A percentile compares a stretch with the other conserved stretches of the same genome.
Conservation (phyloP, 35 echinoderm and acorn worm species). For the Chiridota heheva region DNA sequence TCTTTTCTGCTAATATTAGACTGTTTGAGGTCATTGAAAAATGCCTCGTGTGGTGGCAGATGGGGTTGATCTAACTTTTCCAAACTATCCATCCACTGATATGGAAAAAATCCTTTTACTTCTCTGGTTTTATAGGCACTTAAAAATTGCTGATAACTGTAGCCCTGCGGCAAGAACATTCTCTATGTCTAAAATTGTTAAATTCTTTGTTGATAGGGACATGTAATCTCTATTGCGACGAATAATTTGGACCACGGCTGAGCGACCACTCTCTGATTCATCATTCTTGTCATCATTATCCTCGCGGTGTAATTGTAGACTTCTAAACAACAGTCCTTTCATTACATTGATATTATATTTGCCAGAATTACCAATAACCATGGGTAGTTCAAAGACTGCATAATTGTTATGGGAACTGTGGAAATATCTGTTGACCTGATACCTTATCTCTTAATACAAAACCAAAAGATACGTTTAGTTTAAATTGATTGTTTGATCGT, state of each 20-base stretch:
- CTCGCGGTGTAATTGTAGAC: too few relatives aligned
- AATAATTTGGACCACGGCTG: slow-evolving; percentile 15
- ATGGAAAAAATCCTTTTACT: slow-evolving; percentile 38
- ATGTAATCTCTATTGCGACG: slow-evolving; percentile 18
- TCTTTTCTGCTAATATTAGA: slow-evolving; percentile 22
- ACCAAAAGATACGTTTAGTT: too few relatives aligned
- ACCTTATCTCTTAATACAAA: too few relatives aligned
- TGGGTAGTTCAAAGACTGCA: too few relatives aligned
- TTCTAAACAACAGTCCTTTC: slow-evolving; percentile 4
- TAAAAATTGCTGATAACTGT: slow-evolving; percentile 27
- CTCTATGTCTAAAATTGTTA: slow-evolving; percentile 40
- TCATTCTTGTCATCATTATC: not conserved
- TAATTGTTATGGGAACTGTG: too few relatives aligned
- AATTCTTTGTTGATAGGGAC: slow-evolving; percentile 21
- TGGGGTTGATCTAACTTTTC: slow-evolving; percentile 23
- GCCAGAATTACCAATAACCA: too few relatives aligned
- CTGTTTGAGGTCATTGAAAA: slow-evolving; percentile 16
- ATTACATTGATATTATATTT: slow-evolving; percentile 58
- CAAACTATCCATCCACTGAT: slow-evolving; percentile 1
- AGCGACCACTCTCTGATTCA: not conserved
- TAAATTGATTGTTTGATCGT: too few relatives aligned
- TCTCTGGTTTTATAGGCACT: slow-evolving; percentile 45
- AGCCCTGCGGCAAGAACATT: too few relatives aligned
- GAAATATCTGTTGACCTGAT: too few relatives aligned
- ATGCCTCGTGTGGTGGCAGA: slow-evolving; percentile 15